phyloP scores from a whole-genome alignment of 1,140 invertebrate species.

The Bactericera cockerelli region DNA sequence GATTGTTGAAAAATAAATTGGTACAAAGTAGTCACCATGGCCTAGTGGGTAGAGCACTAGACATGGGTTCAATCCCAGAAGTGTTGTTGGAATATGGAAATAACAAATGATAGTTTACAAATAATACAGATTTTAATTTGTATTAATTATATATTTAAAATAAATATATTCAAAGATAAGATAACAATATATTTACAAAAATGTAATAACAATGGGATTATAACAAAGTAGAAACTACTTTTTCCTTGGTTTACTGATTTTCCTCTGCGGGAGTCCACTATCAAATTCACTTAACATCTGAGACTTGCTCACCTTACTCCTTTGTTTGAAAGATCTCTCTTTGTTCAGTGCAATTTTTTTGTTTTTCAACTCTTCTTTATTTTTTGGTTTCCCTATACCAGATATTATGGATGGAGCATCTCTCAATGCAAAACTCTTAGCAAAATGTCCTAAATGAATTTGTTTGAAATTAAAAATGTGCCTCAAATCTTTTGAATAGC shows the following conservation, averaged over 20 bases:
- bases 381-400: slow-evolving; percentile 28
- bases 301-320: neutral
- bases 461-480: slow-evolving; percentile 63
- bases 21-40: too few relatives aligned
- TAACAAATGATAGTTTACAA: too few relatives aligned
- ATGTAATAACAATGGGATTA: too few relatives aligned
- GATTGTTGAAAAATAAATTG: too few relatives aligned
- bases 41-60: too few relatives aligned
- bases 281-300: neutral
- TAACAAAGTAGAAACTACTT: too few relatives aligned
- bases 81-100: too few relatives aligned
- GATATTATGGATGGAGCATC: slow-evolving; percentile 51
- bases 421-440: slow-evolving; percentile 73
- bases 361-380: slow-evolving; percentile 13
- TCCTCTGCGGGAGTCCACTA: neutral
- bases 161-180: too few relatives aligned
- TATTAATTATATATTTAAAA: too few relatives aligned
- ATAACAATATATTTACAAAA: too few relatives aligned
- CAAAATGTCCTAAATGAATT: slow-evolving; percentile 80
- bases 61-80: too few relatives aligned
- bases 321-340: neutral
- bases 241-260: neutral
- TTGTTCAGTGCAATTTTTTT: neutral
- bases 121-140: too few relatives aligned
- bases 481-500: slow-evolving; percentile 65